Base-by-base conservation (phyloP, 2,113 vertebrate genomes). In the Zapornia atra region DNA sequence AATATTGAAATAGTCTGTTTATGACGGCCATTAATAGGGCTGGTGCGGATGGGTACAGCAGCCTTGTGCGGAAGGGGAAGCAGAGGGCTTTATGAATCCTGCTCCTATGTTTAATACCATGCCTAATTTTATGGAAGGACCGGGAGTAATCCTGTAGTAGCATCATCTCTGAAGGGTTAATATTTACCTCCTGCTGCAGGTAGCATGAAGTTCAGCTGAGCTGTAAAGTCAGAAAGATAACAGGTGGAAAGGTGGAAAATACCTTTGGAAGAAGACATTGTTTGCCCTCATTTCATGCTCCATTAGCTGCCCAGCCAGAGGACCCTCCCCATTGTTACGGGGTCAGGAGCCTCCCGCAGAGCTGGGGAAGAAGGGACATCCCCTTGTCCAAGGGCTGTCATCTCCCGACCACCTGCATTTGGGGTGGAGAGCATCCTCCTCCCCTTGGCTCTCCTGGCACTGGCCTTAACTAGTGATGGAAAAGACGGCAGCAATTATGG, bases 401-500 rank as follows among this genome's bases (percentile, higher is more conserved):
- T 86, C 82, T 28, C 88, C 3, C 11, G 96, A 88, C 91, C 97
- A 97, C 65, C 95, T 96, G 90, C 92, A 56, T 91, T 90, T 51
- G 80, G 65, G 90, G 77, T 72, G 50, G 85, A 68, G 71, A 64
- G 65, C 85, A 54, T 33, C 82, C 80, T 92, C 94, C 83, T 96
- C 72, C 72, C 56, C 8, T 69, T 12, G 82, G 24, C 78, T 96
- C 72, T 93, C 40, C 96, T 92, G 59, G 36, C 91, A 72, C 65
- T 84, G 82, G 92, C 87, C 93, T 93, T 56, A 70, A 44, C 28
- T 81, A 94, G 87, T 6, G 16, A 94, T 94, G 92, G 92, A 94
- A 97, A 97, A 96, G 94, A 94, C 76, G 13, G 94, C 88, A 94
- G 94, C 96, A 97, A 94, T 98, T 97, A 97, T 10, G 85, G 81